phyloP scores from a whole-genome alignment of 2,888 invertebrate genomes.

The Drosophila leonis region DNA sequence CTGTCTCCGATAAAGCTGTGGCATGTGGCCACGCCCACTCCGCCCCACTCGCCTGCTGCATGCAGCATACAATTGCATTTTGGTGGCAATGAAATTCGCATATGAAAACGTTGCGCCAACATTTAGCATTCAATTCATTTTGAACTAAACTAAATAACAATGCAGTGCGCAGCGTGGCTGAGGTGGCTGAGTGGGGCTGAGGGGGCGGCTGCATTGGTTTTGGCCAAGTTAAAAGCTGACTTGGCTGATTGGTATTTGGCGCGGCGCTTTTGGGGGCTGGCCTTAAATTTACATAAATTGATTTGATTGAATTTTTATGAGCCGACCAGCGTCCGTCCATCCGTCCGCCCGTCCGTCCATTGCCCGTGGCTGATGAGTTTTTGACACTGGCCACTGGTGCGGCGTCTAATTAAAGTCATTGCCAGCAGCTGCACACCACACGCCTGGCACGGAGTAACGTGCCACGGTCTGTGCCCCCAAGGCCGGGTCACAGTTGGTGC shows the following conservation, averaged over 20 bases:
- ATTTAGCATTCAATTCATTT: conserved; percentile 71
- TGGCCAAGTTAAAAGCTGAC: conserved; percentile 30
- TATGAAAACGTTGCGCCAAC: conserved; percentile 51
- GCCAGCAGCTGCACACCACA: conserved; percentile 65
- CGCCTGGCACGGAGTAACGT: conserved; percentile 11
- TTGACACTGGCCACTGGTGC: conserved; percentile 42
- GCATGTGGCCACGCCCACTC: conserved; percentile 20
- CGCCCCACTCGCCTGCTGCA: background rate
- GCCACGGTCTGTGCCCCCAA: conserved; percentile 38
- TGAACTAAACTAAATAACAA: conserved; percentile 76
- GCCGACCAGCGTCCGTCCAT: no score
- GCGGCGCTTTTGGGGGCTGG: conserved; percentile 28
- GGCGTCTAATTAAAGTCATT: conserved; percentile 76
- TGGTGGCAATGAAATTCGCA: conserved; percentile 61
- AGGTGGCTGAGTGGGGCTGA: background rate
- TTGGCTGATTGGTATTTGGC: conserved; percentile 39
- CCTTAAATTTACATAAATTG: conserved; percentile 86
- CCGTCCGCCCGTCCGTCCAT: conserved; percentile 18
- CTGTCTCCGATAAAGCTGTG: conserved; percentile 53
- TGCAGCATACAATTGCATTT: conserved; percentile 31
- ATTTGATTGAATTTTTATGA: conserved; percentile 86
- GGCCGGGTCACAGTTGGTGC: conserved; percentile 78
- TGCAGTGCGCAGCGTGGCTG: conserved; percentile 26
- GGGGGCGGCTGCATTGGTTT: background rate
- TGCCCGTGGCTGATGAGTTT: conserved; percentile 61